Percentiles rank a stretch among this genome's conserved stretches.
These are phyloP conservation scores for Danio kyathit DNA, from an alignment of 2,797 vertebrate genomes.

Conservation along the genomic window DNA sequence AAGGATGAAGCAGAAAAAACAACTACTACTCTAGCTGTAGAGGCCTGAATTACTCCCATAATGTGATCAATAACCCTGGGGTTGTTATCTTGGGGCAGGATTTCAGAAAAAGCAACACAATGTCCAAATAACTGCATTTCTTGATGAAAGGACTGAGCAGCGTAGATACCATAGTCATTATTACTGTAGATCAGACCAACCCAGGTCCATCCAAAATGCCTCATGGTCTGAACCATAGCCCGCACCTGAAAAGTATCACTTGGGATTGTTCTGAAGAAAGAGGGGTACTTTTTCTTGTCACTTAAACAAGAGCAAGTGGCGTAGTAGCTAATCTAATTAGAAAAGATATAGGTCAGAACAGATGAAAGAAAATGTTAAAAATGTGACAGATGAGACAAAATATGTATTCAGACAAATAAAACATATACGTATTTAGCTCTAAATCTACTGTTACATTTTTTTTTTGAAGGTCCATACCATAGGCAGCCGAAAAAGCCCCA, in stretches of 20 bases:
- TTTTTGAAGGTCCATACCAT: slow-evolving; percentile 54
- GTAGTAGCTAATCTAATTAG: slow-evolving; percentile 39
- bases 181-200: too few relatives aligned
- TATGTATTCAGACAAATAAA: too few relatives aligned
- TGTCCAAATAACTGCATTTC: slow-evolving; percentile 48
- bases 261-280: slow-evolving; percentile 60
- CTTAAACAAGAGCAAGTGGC: slow-evolving; percentile 40
- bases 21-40: slow-evolving; percentile 62
- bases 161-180: too few relatives aligned
- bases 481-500: slow-evolving; percentile 64
- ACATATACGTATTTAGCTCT: too few relatives aligned
- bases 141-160: neutral
- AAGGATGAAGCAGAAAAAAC: slow-evolving; percentile 55
- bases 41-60: slow-evolving; percentile 45
- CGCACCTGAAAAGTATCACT: slow-evolving; percentile 58
- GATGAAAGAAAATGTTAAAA: neutral
- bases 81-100: slow-evolving; percentile 67
- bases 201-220: slow-evolving; percentile 62
- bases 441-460: neutral
- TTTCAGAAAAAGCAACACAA: slow-evolving; percentile 73
- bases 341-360: neutral
- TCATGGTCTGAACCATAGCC: slow-evolving; percentile 69
- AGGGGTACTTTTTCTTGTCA: slow-evolving; percentile 26
- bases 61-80: slow-evolving; percentile 45
- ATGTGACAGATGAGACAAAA: neutral